Evolutionary conservation across 2,888 invertebrate species (phyloP).

Genomic region (Elegia similella): DNA sequence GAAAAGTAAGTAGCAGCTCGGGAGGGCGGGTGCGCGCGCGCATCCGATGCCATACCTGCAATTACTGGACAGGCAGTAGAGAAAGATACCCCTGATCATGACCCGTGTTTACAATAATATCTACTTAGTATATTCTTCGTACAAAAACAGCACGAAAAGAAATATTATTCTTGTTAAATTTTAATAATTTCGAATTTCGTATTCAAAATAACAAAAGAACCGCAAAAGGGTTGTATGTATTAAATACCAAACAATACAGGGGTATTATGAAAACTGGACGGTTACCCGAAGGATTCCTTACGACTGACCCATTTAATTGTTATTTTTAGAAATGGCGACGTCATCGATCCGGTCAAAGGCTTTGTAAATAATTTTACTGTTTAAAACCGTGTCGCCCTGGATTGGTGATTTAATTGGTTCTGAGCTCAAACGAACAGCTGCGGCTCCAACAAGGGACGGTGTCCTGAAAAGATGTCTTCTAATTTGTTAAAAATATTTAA

Average conservation of each 20-base stretch:
- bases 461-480: background rate
- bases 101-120: too few relatives aligned
- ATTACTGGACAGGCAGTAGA: too few relatives aligned
- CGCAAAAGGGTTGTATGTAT: background rate
- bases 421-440: constrained; percentile 3
- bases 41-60: too few relatives aligned
- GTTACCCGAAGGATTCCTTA: background rate
- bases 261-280: background rate
- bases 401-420: constrained; percentile 14
- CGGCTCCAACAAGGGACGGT: background rate
- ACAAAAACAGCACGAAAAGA: too few relatives aligned
- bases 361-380: constrained; percentile 10
- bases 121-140: too few relatives aligned
- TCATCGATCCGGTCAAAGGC: background rate
- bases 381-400: background rate
- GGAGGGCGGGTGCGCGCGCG: too few relatives aligned
- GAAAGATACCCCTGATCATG: too few relatives aligned
- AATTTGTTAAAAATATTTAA: background rate
- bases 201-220: background rate
- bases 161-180: too few relatives aligned
- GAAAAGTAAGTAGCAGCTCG: too few relatives aligned
- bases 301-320: background rate
- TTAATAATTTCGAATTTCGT: background rate
- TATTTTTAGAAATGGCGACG: constrained; percentile 1
- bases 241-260: background rate